Percentiles rank a stretch among this genome's conserved stretches.
Evolutionary conservation across 2,113 vertebrate species (phyloP).

Genomic region (Silurus glanis): DNA sequence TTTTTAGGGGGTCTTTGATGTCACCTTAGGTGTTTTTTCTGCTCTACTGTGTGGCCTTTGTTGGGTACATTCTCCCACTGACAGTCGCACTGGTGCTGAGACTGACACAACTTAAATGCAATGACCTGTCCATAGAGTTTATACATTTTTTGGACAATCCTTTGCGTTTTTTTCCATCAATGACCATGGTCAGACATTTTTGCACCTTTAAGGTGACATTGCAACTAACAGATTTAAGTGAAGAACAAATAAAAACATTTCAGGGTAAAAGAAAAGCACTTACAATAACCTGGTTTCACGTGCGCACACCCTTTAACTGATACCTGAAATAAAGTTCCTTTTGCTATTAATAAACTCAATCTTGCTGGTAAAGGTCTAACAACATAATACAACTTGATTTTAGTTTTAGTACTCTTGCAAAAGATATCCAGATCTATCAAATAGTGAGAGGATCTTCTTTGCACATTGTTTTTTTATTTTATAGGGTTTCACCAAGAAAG

Average conservation of each 20-base stretch:
- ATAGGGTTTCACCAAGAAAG: background rate
- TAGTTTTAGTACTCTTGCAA: background rate
- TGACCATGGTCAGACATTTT: background rate
- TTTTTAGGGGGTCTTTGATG: background rate
- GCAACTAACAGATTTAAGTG: background rate
- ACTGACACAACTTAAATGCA: background rate
- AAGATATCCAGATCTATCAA: background rate
- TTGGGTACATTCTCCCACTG: too few species aligned
- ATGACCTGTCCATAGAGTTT: background rate
- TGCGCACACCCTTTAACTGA: background rate
- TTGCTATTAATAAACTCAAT: background rate
- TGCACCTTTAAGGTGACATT: background rate
- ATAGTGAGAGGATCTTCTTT: background rate
- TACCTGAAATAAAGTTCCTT: background rate
- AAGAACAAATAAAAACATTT: background rate
- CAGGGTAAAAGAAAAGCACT: too few species aligned
- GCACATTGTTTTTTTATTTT: background rate
- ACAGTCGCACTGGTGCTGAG: background rate
- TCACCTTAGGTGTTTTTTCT: background rate
- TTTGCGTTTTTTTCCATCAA: background rate
- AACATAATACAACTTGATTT: background rate
- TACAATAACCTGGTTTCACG: too few species aligned
- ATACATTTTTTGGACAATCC: background rate
- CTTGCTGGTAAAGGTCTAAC: background rate
- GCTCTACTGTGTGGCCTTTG: background rate